Evolutionary conservation across 2,113 vertebrate species (phyloP).

Genomic region (Astur gentilis): DNA sequence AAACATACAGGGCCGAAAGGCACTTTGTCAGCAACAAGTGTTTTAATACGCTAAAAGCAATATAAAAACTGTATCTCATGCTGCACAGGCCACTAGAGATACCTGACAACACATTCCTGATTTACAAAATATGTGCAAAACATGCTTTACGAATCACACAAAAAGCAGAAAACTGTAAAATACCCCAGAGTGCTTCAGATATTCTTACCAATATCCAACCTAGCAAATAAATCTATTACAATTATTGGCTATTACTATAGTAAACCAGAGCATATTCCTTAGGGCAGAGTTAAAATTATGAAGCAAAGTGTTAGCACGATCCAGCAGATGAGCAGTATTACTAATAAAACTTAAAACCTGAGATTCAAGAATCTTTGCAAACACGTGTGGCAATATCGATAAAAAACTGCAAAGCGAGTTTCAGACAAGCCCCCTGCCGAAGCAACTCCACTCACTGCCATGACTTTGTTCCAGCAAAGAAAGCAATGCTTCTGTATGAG

Average conservation of each 20-base stretch:
- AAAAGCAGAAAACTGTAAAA: neutral
- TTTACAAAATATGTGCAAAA: neutral
- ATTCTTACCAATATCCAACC: neutral
- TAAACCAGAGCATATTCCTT: neutral
- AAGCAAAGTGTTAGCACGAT: neutral
- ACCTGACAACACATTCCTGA: neutral
- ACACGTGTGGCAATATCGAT: fast-evolving
- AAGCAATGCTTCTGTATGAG: neutral
- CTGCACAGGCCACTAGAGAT: neutral
- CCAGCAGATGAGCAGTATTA: neutral
- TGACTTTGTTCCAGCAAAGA: neutral
- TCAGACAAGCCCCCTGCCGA: neutral
- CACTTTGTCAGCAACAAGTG: neutral
- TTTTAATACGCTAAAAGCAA: neutral
- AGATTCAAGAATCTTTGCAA: neutral
- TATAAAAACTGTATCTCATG: neutral
- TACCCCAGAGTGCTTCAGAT: neutral
- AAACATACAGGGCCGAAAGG: neutral
- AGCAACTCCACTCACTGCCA: neutral
- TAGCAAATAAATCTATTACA: neutral
- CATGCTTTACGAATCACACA: neutral
- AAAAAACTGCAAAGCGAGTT: neutral
- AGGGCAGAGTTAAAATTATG: neutral
- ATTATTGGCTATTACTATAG: neutral
- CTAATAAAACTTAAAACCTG: neutral